These are phyloP conservation scores for Nomada fabriciana DNA, from an alignment of 2,888 invertebrate species.

Conservation along the genomic window DNA sequence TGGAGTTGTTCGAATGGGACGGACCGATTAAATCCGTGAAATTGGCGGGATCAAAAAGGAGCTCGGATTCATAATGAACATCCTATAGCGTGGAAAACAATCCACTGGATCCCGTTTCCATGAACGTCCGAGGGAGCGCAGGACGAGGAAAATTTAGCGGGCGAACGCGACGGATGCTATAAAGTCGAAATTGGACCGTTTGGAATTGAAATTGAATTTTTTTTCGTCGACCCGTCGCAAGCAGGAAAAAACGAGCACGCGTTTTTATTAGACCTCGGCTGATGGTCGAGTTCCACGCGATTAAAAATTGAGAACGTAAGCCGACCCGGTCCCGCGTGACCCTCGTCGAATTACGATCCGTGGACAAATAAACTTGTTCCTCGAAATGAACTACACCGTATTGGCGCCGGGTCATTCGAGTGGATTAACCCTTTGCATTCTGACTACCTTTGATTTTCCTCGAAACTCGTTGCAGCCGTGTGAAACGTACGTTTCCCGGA, in stretches of 20 bases:
- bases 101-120: neutral
- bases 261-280: neutral
- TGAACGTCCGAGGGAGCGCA: neutral
- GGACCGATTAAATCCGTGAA: too few species aligned
- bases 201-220: neutral
- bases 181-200: neutral
- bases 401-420: neutral
- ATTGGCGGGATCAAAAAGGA: too few species aligned
- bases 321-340: slow-evolving; percentile 10
- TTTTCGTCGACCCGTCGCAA: neutral
- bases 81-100: too few species aligned
- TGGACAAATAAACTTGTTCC: slow-evolving; percentile 17
- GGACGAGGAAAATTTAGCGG: neutral
- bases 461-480: neutral
- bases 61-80: too few species aligned
- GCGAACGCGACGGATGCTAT: neutral
- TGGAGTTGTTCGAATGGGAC: neutral
- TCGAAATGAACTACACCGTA: neutral
- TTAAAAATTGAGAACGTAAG: slow-evolving; percentile 35
- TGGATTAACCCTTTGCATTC: slow-evolving; percentile 44
- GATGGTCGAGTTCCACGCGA: slow-evolving; percentile 35
- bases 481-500: neutral
- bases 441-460: slow-evolving; percentile 32
- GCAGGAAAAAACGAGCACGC: neutral
- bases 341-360: slow-evolving; percentile 29